A percentile compares a stretch with the other conserved stretches of the same genome.
phyloP scores from a whole-genome alignment of 2,888 invertebrate species.

The Tetragonisca angustula region DNA sequence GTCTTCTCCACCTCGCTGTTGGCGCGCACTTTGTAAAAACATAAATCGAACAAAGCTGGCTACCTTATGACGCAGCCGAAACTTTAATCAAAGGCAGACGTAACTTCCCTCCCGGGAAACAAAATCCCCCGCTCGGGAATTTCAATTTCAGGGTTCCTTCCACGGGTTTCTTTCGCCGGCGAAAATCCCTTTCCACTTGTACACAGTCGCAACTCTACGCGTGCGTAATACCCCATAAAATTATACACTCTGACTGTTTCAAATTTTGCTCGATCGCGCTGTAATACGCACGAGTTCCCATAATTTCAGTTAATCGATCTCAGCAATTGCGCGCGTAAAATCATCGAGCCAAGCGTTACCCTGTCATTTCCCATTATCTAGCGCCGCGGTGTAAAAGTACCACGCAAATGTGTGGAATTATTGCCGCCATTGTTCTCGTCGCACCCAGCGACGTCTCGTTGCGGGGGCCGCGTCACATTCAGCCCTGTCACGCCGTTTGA shows the following conservation, averaged over 20 bases:
- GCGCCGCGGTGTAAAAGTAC: slow-evolving; percentile 18
- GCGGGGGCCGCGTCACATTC: slow-evolving; percentile 21
- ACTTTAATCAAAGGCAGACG: slow-evolving; percentile 1
- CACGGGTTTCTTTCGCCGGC: background rate
- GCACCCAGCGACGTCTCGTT: slow-evolving; percentile 10
- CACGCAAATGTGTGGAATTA: slow-evolving; percentile 28
- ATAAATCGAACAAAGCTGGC: background rate
- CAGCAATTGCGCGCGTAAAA: slow-evolving; percentile 16
- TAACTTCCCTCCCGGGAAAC: background rate
- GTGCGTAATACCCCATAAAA: no score
- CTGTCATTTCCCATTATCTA: slow-evolving; percentile 11
- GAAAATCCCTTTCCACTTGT: background rate
- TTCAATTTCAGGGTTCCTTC: background rate
- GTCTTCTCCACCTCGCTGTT: no score
- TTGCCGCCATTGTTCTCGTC: slow-evolving; percentile 27
- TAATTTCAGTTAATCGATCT: background rate
- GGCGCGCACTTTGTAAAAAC: background rate
- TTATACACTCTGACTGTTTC: background rate
- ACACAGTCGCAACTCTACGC: background rate
- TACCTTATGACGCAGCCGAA: background rate
- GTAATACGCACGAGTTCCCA: background rate
- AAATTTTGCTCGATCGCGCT: background rate
- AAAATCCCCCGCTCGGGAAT: background rate
- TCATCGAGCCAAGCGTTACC: slow-evolving; percentile 9
- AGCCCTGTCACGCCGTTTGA: slow-evolving; percentile 29